These are phyloP conservation scores for Lamellibrachia luymesi DNA, from an alignment of 1,140 invertebrate genomes.

Conservation along the genomic window DNA sequence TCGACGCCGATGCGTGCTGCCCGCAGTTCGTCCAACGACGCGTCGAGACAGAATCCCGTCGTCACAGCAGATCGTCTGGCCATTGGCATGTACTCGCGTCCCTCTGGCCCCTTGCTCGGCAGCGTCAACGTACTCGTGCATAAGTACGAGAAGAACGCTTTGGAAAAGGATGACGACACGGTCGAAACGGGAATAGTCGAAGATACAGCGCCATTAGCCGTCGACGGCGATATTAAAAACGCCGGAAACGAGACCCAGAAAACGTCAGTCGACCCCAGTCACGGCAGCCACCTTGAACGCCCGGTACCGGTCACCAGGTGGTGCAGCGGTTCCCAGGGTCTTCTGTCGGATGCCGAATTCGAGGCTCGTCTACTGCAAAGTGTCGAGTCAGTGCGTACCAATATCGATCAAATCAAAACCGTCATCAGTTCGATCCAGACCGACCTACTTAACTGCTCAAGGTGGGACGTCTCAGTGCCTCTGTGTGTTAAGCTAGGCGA, in stretches of 20 bases:
- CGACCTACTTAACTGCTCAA: neutral
- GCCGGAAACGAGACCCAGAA: no score
- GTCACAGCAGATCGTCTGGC: neutral
- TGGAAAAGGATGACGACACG: neutral
- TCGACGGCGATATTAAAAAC: neutral
- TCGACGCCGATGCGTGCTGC: neutral
- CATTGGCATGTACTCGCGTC: neutral
- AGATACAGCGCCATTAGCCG: neutral
- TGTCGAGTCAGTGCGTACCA: neutral
- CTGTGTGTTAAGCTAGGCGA: no score
- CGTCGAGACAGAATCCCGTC: neutral
- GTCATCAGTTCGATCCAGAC: neutral
- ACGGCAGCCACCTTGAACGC: no score
- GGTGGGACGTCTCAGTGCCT: neutral
- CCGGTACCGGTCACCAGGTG: neutral
- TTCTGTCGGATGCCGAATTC: neutral
- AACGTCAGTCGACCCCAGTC: no score
- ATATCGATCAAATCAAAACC: neutral
- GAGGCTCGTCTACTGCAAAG: neutral
- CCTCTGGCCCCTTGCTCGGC: neutral
- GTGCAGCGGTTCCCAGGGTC: neutral
- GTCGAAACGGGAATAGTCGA: neutral
- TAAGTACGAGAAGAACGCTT: neutral
- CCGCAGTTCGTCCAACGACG: neutral
- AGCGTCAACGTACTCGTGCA: neutral